phyloP scores from a whole-genome alignment of 2,797 vertebrate species.

The Lagorchestes hirsutus region DNA sequence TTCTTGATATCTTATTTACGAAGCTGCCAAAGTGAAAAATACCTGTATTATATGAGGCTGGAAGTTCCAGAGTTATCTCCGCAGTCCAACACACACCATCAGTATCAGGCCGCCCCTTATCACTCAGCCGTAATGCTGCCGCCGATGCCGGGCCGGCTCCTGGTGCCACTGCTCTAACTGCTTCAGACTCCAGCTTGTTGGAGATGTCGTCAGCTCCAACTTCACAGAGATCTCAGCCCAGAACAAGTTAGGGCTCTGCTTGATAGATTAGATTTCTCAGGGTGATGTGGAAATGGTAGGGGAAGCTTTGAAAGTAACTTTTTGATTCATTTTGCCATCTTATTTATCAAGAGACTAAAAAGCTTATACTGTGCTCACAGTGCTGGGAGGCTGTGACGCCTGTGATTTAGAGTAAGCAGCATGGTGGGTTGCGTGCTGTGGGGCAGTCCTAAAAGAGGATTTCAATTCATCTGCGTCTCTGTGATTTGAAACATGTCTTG shows the following conservation, averaged over 20 bases:
- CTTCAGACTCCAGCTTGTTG: constrained; percentile 76
- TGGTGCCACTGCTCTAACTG: constrained; percentile 79
- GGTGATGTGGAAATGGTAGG: constrained; percentile 77
- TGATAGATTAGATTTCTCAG: constrained; percentile 82
- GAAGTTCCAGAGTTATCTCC: constrained; percentile 88
- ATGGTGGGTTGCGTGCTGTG: background rate
- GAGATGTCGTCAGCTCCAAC: constrained; percentile 80
- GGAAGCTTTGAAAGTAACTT: constrained; percentile 84
- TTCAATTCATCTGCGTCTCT: background rate
- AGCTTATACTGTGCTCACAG: constrained; percentile 49
- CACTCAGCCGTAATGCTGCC: constrained; percentile 85
- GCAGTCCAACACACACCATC: constrained; percentile 87
- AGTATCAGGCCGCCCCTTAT: constrained; percentile 89
- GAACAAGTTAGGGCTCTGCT: constrained; percentile 78
- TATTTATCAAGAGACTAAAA: constrained; percentile 83
- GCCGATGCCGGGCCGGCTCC: constrained; percentile 76
- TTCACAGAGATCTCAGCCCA: constrained; percentile 78
- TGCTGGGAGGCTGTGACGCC: constrained; percentile 45
- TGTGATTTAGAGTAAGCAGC: constrained; percentile 22
- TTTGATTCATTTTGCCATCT: constrained; percentile 83
- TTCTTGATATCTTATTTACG: constrained; percentile 91
- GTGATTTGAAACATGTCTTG: background rate
- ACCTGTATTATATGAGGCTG: constrained; percentile 89
- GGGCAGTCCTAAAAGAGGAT: background rate
- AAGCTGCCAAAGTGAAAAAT: constrained; percentile 93